Evolutionary conservation across 2,797 vertebrate species (phyloP), one percentile per base, ranked within the genome.

Genomic region (Synaphobranchus kaupii): DNA sequence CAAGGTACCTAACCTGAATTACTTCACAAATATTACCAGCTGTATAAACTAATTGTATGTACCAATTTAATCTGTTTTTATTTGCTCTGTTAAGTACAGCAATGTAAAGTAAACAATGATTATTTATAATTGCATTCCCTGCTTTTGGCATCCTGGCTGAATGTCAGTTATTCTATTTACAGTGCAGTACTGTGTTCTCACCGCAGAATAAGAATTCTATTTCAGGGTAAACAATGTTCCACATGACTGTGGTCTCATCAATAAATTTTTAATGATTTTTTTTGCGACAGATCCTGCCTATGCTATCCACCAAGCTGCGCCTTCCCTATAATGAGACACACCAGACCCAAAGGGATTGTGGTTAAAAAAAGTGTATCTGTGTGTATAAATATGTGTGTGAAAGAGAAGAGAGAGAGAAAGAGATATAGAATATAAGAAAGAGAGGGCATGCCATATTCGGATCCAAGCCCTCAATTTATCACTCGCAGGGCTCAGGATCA

Each of bases 211-310:
- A 89, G 84, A 71, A 85, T 87, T 86, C 84, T 78, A 84, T 86
- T 89, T 83, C 83, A 89, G 90, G 81, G 88, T 93, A 92, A 91
- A 91, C 91, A 93, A 85, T 89, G 92, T 92, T 93, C 90, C 91
- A 91, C 87, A 90, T 90, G 89, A 91, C 85, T 91, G 90, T 90
- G 88, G 88, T 83, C 90, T 90, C 90, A 91, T 91, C 90, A 92
- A 92, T 92, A 91, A 85, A 91, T 90, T 88, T 87, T 82, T 90
- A 91, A 91, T 92, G 88, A 91, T 85, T 89, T 87, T 90, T 28
- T 87, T 90, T 89, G 87, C 90, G 87, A 87, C 87, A 84, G 73
- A 87, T 85, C 86, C 88, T 89, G 87, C 86, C 86, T 87, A 83
- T 90, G 84, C 88, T 68, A 85, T 50, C 54, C 20, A 63, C 84